Base-by-base conservation (phyloP, 2,797 vertebrate genomes). In the Lophius americanus region DNA sequence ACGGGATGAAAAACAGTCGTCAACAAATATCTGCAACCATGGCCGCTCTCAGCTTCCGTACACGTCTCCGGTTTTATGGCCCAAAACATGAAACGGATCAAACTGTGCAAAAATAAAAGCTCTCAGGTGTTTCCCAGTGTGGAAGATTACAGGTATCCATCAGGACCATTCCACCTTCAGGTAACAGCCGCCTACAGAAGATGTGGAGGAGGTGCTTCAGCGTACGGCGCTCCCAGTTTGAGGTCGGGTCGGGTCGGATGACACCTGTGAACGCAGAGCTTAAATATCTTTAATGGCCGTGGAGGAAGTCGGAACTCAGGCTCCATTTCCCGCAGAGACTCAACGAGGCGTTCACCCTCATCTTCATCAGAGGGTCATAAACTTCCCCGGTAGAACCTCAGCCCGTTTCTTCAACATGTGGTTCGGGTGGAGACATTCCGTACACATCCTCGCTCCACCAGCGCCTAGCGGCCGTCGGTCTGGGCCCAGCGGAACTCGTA, bases 401-500 rank as follows among this genome's bases (percentile, higher is more conserved):
- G 5, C 35, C 9, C 7, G 13, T 33, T 48, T 48, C 7, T 68
- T 52, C 41, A 13, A 63, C 59, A 7, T 5, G 43, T 11, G 33
- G 11, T 35, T 38, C 23, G 12, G 42, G 2, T 46, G 36, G 12
- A 52, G 54, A 10, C 38, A 44, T 37, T 35, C 7, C 49, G 32
- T 23, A 5, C 44, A 23, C 23, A 23, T 23, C 23, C 23, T 23
- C 23, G 64, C 44, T 53, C 68, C 62, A 73, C 77, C 51, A 32
- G 68, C 0, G 23, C 70, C 73, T 80, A 86, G 78, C 70, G 65
- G 60, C 86, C 67, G 5, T 87, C 78, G 5, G 8, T 54, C 51
- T 38, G 79, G 69, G 85, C 76, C 89, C 88, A 93, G 50, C 85
- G 89, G 59, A 93, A 89, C 77, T 90, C 80, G n/a, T 92, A 94